Base-by-base conservation (phyloP, 37 sponge, comb jelly and placozoan genomes). In the Cliona cf. orientalis region DNA sequence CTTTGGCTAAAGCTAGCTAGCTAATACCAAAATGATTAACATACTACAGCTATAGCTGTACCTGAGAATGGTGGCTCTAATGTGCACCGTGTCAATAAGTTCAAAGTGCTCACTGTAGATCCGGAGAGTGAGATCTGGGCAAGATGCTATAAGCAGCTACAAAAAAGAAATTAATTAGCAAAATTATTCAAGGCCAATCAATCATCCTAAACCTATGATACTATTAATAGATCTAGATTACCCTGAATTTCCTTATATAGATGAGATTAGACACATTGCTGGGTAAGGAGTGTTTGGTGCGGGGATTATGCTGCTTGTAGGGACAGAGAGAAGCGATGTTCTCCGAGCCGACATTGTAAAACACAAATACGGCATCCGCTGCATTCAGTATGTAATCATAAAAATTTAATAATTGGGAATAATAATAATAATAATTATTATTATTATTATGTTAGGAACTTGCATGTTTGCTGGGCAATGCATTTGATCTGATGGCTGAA, bases 131-230 rank as follows among this genome's bases (percentile, higher is more conserved):
- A 88, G 59, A 55, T 92, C 93, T 33, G 26, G 34, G 62, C 93
- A 92, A 29, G 62, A 66, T n/a, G 84, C 89, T 7, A 92, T 71
- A 79, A 74, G 84, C 36, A 92, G 41, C 93, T 92, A 55, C n/a
- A 67, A 19, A 62, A 19, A n/a, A 23, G 17, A 28, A 62, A 62
- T 28, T 62, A 62, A 62, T 62, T 7, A 23, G 6, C 17, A 7
- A 62, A 6, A 62, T 23, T 62, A 6, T 62, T 6, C 25, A 62
- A 31, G 23, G 7, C 6, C 39, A 28, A 7, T 7, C 38, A 66
- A 29, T 14, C 5, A 59, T 29, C 23, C 28, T 4, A 59, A 59
- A 9, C 4, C 4, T 9, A 59, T 4, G 28, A 59, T 42, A 76
- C 2, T 2, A 0, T 35, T 2, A 43, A 12, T 65, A 22, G 28